Base-by-base conservation (phyloP, 2,797 vertebrate genomes). In the Onychomys torridus region DNA sequence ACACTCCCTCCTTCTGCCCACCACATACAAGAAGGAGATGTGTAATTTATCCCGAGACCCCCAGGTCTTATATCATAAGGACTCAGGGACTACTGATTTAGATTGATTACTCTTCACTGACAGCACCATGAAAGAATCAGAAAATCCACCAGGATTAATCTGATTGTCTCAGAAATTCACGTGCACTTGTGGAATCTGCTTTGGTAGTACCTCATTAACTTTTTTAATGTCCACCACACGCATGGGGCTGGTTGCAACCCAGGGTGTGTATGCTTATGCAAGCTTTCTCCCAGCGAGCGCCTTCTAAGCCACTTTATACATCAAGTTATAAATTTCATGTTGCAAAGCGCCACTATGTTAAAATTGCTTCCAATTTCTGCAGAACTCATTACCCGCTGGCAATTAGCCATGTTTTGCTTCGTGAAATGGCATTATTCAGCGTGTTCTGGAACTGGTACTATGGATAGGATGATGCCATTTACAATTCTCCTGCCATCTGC, bases 201-300 rank as follows among this genome's bases (percentile, higher is more conserved):
- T 96, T 79, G 93, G 46, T 82, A 89, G 37, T n/a, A 82, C 27
- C 52, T 93, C 96, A 86, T 91, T 92, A 85, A 90, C 86, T 55
- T 93, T 93, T 96, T 93, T 81, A 95, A 55, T 3, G 43, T 46
- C 69, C 37, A 14, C 71, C 46, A 32, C 32, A 52, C n/a, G 12
- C 8, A 32, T 0, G 0, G 4, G 5, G 1, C 63, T 23, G 65
- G n/a, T 73, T 52, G 71, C 59, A 86, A 93, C 89, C 63, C 21
- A 11, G 77, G 69, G 27, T 82, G 34, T 12, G 46, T 0, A 23
- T 2, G 0, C 12, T 49, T 34, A 19, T 23, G 27, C 46, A 92
- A 73, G 67, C 37, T 84, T 34, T n/a, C 57, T 92, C 94, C n/a
- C 0, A 59, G 37, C 0, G 11, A 88, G 57, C 2, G 8, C 40